phyloP scores from a whole-genome alignment of 2,113 vertebrate species.

The Daboia siamensis region DNA sequence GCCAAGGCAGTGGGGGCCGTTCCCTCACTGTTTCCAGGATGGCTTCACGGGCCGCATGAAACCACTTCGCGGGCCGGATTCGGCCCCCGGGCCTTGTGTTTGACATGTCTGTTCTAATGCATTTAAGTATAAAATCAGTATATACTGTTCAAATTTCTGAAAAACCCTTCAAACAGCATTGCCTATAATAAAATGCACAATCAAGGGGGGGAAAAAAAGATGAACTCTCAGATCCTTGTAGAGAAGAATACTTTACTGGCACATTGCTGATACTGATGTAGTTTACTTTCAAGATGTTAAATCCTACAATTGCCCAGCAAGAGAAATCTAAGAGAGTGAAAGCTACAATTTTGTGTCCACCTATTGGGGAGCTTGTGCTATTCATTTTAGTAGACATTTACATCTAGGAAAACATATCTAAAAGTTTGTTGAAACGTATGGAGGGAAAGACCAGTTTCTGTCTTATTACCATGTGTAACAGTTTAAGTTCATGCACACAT shows the following conservation, averaged over 20 bases:
- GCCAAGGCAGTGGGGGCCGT: too few relatives aligned
- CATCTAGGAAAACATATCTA: neutral
- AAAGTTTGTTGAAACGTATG: neutral
- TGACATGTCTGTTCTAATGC: too few relatives aligned
- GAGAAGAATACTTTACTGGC: neutral
- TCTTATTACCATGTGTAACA: neutral
- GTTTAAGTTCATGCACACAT: constrained; percentile 22
- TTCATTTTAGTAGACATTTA: neutral
- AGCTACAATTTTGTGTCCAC: neutral
- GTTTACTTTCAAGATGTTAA: neutral
- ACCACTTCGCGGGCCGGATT: too few relatives aligned
- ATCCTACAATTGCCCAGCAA: neutral
- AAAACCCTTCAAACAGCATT: neutral
- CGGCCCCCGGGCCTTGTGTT: too few relatives aligned
- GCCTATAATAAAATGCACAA: neutral
- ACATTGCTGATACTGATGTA: neutral
- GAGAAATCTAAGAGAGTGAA: neutral
- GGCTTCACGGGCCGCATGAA: too few relatives aligned
- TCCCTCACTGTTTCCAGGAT: too few relatives aligned
- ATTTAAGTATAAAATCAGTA: neutral
- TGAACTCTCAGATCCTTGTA: neutral
- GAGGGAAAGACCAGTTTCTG: neutral
- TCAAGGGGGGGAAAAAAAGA: neutral
- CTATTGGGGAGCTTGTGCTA: neutral
- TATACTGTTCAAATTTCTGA: neutral